These are phyloP conservation scores for Argyresthia goedartella DNA, from an alignment of 2,888 invertebrate species.

Conservation along the genomic window DNA sequence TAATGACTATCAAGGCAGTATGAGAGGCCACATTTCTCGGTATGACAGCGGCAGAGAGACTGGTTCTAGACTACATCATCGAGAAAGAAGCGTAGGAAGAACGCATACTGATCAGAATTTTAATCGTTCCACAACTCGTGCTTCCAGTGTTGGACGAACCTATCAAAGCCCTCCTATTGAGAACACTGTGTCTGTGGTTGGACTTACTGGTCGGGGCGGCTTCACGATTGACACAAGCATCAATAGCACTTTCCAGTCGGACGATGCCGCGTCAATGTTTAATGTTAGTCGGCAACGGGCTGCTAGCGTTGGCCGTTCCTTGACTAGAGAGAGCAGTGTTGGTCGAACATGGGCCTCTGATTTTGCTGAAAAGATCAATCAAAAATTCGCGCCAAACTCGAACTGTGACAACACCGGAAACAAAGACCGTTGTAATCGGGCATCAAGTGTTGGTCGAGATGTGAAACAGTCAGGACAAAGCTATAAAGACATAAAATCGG, in stretches of 20 bases:
- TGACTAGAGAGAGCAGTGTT: constrained; percentile 15
- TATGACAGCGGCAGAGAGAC: constrained; percentile 20
- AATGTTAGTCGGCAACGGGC: constrained; percentile 42
- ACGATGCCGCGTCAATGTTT: constrained; percentile 19
- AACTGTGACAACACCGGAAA: too few species aligned
- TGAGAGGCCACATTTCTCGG: constrained; percentile 5
- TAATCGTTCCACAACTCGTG: constrained; percentile 16
- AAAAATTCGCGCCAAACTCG: too few species aligned
- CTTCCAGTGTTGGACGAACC: constrained; percentile 19
- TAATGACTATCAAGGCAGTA: constrained; percentile 9
- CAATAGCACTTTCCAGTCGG: constrained; percentile 42
- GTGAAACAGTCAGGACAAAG: constrained; percentile 19
- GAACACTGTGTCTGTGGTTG: constrained; percentile 30
- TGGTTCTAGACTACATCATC: constrained; percentile 13
- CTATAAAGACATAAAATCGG: constrained; percentile 48
- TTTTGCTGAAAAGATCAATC: neutral
- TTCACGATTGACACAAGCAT: constrained; percentile 53
- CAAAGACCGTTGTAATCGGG: constrained; percentile 18
- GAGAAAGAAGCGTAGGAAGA: constrained; percentile 29
- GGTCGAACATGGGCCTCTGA: neutral
- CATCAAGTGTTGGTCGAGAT: constrained; percentile 43
- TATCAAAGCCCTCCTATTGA: constrained; percentile 11
- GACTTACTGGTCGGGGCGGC: constrained; percentile 32
- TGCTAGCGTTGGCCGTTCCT: constrained; percentile 45
- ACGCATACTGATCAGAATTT: constrained; percentile 11